Evolutionary conservation across 2,113 vertebrate species (phyloP), one percentile per base, ranked within the genome.

Genomic region (Tiliqua scincoides): DNA sequence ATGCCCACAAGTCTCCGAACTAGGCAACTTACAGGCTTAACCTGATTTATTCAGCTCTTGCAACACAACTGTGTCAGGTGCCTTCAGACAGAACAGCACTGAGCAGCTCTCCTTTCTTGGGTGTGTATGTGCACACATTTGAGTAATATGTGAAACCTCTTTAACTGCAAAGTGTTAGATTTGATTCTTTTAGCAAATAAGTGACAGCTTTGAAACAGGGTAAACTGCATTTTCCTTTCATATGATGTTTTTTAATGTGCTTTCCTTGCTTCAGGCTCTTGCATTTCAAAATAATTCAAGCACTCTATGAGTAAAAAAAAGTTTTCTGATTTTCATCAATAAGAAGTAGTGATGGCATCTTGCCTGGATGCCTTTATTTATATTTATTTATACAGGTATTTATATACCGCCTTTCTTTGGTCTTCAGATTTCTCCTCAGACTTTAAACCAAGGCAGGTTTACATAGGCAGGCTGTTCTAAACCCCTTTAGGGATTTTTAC

Each of bases 161-260:
- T 95, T 93, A 94, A 91, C 92, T 93, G 83, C 88, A 85, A 83
- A 77, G 90, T 91, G 87, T 95, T 93, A 95, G 79, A 96, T 95
- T 95, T 95, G 91, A 95, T 95, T 96, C 91, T 92, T 48, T 48
- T 94, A 88, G 84, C 85, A 93, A 95, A 93, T 94, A 93, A 94
- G 89, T 62, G 89, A 92, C 93, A 95, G 92, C 94, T 95, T 96
- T 88, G 93, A 93, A 94, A 91, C n/a, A 80, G 91, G 80, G 92
- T 93, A 95, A 97, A 95, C 91, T 91, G 95, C 94, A 83, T 87
- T 91, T 95, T 91, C 94, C 92, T 91, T 95, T 90, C 93, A 73
- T 94, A 91, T 94, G 91, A 94, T 95, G 89, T 93, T 95, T 92
- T 95, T 94, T 94, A 95, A 96, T 95, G 93, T 87, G 87, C 94